A percentile compares a stretch with the other conserved stretches of the same genome.
phyloP scores from a whole-genome alignment of 2,888 invertebrate genomes.

The Cephus spinipes region DNA sequence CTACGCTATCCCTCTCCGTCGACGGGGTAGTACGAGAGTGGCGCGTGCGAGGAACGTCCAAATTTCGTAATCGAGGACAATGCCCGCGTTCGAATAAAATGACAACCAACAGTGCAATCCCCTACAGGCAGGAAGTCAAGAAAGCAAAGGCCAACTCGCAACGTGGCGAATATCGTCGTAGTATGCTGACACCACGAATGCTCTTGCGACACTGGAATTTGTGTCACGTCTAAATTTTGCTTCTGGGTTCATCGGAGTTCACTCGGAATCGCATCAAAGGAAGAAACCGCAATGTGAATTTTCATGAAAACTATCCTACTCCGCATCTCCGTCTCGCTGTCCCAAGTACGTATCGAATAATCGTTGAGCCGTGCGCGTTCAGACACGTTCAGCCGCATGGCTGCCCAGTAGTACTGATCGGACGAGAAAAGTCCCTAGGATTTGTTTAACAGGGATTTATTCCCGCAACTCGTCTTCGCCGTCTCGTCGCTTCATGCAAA shows the following conservation, averaged over 20 bases:
- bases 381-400: neutral
- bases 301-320: neutral
- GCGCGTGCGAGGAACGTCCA: neutral
- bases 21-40: neutral
- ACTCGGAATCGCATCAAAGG: slow-evolving; percentile 49
- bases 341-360: slow-evolving; percentile 2
- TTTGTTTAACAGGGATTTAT: slow-evolving; percentile 1
- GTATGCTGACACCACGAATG: neutral
- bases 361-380: slow-evolving; percentile 20
- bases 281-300: slow-evolving; percentile 66
- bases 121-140: neutral
- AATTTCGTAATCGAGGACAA: neutral
- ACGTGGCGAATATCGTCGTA: slow-evolving; percentile 2
- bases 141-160: slow-evolving; percentile 6
- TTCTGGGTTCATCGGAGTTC: slow-evolving; percentile 36
- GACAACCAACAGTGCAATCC: neutral
- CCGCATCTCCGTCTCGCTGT: neutral
- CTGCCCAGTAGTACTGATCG: neutral
- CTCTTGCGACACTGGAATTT: slow-evolving; percentile 18
- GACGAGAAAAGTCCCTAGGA: slow-evolving; percentile 14
- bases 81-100: neutral
- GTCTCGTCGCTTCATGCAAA: slow-evolving; percentile 1
- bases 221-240: slow-evolving; percentile 24
- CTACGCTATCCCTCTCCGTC: neutral
- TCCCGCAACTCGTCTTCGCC: neutral